Evolutionary conservation across 2,113 vertebrate genomes (phyloP).

Genomic region (Acrocephalus arundinaceus): DNA sequence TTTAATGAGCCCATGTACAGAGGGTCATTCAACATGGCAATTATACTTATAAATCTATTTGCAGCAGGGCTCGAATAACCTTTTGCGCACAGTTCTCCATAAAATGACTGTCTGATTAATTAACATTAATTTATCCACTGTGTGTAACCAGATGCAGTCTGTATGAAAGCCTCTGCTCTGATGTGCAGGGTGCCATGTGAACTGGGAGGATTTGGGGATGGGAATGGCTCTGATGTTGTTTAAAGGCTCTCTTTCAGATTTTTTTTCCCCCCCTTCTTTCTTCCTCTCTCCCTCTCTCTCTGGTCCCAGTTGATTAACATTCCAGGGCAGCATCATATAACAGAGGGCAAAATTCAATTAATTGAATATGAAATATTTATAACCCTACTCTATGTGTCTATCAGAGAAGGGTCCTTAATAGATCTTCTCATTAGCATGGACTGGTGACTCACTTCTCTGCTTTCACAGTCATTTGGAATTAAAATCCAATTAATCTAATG

Average conservation of each 20-base stretch:
- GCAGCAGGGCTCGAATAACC: constrained; percentile 71
- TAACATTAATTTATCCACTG: constrained; percentile 80
- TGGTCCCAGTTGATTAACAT: constrained; percentile 74
- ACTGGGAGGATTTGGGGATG: constrained; percentile 26
- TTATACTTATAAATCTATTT: constrained; percentile 78
- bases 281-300: constrained; percentile 12
- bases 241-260: constrained; percentile 45
- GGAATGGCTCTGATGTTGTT: constrained; percentile 24
- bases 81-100: constrained; percentile 63
- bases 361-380: constrained; percentile 90
- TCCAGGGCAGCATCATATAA: constrained; percentile 75
- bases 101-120: constrained; percentile 83
- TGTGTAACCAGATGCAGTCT: constrained; percentile 75
- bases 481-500: constrained; percentile 88
- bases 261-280: background rate
- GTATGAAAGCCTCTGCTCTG: constrained; percentile 60
- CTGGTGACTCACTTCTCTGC: constrained; percentile 90
- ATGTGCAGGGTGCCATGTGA: constrained; percentile 37
- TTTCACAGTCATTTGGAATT: constrained; percentile 84
- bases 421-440: constrained; percentile 92
- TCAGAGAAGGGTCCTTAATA: constrained; percentile 88
- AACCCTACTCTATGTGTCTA: constrained; percentile 81
- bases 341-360: constrained; percentile 83
- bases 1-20: constrained; percentile 79
- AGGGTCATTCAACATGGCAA: constrained; percentile 77